Percentiles rank a stretch among this genome's conserved stretches.
These are phyloP conservation scores for Thomomys bottae DNA, from an alignment of 2,113 vertebrate species.

Conservation along the genomic window DNA sequence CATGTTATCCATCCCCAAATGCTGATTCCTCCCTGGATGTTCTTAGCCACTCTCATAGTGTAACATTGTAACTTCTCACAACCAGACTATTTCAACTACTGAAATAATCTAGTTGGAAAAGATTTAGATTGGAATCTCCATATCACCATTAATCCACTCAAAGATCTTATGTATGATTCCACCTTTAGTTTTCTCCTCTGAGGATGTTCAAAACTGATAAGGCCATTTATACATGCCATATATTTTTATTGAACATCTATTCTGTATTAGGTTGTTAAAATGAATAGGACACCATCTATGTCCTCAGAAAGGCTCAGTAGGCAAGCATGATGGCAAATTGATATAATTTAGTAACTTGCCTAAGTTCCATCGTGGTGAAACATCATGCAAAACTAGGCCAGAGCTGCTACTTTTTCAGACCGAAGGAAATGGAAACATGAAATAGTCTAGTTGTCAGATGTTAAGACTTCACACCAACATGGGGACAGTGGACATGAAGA, in stretches of 20 bases:
- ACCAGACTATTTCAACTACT: background rate
- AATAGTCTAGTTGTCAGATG: background rate
- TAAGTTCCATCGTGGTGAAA: background rate
- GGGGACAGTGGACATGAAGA: background rate
- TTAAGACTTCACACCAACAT: background rate
- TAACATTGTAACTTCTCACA: background rate
- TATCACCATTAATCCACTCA: background rate
- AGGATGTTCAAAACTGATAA: background rate
- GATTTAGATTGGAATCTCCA: background rate
- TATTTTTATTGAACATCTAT: slow-evolving; percentile 2
- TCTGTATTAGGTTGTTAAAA: background rate
- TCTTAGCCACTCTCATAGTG: background rate
- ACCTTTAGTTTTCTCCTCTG: background rate
- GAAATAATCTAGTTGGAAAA: background rate
- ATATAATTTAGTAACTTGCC: background rate
- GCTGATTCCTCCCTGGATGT: background rate
- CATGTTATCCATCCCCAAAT: slow-evolving; percentile 16
- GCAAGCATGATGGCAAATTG: slow-evolving; percentile 6
- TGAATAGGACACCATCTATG: background rate
- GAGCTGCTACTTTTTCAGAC: background rate
- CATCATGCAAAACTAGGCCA: background rate
- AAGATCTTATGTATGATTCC: background rate
- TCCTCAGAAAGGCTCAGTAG: background rate
- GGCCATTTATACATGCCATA: background rate
- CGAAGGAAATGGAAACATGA: background rate